Conservation (phyloP, 1,140 invertebrate genomes). For the Babylonia areolata region DNA sequence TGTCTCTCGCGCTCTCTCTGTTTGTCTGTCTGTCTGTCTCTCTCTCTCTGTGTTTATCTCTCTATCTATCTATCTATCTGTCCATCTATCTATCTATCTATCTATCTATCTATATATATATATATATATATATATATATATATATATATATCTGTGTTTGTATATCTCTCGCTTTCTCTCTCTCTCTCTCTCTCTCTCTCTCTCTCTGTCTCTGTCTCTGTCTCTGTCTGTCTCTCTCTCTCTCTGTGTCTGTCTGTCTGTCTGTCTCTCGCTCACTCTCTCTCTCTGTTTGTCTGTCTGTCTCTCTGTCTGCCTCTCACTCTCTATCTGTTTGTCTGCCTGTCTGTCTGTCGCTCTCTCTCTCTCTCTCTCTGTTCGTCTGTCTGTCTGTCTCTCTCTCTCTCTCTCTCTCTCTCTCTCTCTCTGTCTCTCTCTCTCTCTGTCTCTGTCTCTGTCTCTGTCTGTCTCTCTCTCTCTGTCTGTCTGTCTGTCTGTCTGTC, state of each 20-base stretch:
- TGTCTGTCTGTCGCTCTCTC: neutral
- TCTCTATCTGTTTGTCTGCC: neutral
- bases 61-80: slow-evolving; percentile 34
- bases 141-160: no score
- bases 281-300: no score
- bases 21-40: neutral
- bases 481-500: neutral
- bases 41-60: neutral
- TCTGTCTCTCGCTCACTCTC: no score
- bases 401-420: slow-evolving; percentile 1
- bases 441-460: neutral
- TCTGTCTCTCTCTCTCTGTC: neutral
- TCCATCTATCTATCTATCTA: neutral
- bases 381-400: neutral
- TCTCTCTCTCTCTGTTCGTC: neutral
- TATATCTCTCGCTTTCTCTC: no score
- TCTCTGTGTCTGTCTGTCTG: no score
- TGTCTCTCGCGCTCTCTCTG: neutral
- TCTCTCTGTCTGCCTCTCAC: slow-evolving; percentile 1
- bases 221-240: neutral
- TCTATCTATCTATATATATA: neutral
- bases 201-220: slow-evolving; percentile 39
- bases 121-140: no score
- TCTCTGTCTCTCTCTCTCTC: slow-evolving; percentile 37
- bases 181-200: slow-evolving; percentile 25